Base-by-base conservation (phyloP, 2,113 vertebrate genomes). In the Pontoporia blainvillei region DNA sequence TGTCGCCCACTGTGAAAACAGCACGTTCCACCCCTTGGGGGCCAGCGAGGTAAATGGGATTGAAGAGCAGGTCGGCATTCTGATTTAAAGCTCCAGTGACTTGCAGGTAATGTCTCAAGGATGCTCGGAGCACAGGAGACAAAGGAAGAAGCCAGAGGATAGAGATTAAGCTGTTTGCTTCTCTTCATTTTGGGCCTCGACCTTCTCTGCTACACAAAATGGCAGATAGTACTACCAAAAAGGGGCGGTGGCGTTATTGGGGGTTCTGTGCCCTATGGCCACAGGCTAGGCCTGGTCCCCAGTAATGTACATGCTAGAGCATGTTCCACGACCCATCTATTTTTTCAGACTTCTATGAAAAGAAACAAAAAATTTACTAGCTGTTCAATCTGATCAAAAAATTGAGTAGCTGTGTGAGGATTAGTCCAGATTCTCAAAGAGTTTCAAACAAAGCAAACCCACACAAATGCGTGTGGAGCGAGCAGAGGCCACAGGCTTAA, bases 1-100 rank as follows among this genome's bases (percentile, higher is more conserved):
- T 82, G 39, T 94, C 93, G 72, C 69, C 49, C 94, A 79, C 46
- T 64, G 95, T 89, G 94, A 95, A 94, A 87, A 93, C 44, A 36
- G 85, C 84, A 94, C n/a, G 31, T 86, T 97, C 62, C 52, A 41
- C 94, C 98, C 97, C 88, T 0, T 0, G 14, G 90, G 90, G 93
- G 67, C 75, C 90, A 41, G 95, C 15, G 12, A n/a, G 10, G 93
- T 93, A 91, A 96, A 97, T 85, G 17, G 20, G 96, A 97, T 95
- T 61, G 86, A 96, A 97, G 97, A 95, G 89, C 96, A 90, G 57
- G 91, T 7, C 96, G 97, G 95, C 91, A 57, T 72, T 96, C 98
- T 86, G 44, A 97, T 98, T 81, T 79, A 92, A 96, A 92, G 75
- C 92, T 95, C 93, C 18, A 1, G 14, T 2, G 71, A 97, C 71